A percentile compares a stretch with the other conserved stretches of the same genome.
These are phyloP conservation scores for Pterois miles DNA, from an alignment of 2,797 vertebrate genomes.

Conservation along the genomic window DNA sequence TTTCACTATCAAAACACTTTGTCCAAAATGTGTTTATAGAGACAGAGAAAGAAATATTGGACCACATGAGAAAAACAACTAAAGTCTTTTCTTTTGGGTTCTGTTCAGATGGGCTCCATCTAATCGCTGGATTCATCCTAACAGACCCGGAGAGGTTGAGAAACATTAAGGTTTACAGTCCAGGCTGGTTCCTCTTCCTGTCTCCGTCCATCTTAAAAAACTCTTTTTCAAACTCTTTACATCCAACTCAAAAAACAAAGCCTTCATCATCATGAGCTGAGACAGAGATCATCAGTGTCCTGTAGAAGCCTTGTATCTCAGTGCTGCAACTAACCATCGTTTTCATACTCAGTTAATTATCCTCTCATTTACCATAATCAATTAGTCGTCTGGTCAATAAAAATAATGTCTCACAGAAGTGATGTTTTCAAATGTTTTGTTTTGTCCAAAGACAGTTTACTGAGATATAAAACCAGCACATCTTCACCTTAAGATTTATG, in stretches of 20 bases:
- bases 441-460: neutral
- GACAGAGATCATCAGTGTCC: neutral
- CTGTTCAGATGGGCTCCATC: conserved; percentile 23
- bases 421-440: neutral
- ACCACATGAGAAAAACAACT: conserved; percentile 28
- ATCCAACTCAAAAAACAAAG: neutral
- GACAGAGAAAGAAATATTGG: conserved; percentile 49
- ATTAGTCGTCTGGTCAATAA: neutral
- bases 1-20: conserved; percentile 75
- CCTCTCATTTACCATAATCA: neutral
- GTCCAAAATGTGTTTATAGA: conserved; percentile 60
- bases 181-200: neutral
- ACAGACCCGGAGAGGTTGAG: neutral
- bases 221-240: neutral
- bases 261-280: neutral
- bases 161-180: neutral
- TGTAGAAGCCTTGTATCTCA: neutral
- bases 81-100: conserved; percentile 11
- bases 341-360: neutral
- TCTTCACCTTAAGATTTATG: neutral
- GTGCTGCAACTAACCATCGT: neutral
- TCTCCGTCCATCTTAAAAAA: conserved; percentile 1
- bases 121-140: conserved; percentile 38
- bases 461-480: neutral
- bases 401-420: neutral